These are phyloP conservation scores for Scyliorhinus canicula DNA, from an alignment of 2,797 vertebrate genomes.

Conservation along the genomic window DNA sequence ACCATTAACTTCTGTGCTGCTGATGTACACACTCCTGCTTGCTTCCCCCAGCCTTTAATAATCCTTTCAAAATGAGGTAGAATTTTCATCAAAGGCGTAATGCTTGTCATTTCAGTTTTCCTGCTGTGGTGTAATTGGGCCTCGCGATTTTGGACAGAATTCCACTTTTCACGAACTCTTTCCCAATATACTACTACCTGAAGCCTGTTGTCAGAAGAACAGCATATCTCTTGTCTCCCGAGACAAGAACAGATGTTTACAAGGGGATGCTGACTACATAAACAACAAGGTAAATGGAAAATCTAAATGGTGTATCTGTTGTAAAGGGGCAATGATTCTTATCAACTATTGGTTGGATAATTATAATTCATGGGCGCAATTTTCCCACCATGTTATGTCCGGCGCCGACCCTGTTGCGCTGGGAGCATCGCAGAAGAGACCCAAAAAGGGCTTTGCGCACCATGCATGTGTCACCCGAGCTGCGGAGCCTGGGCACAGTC, in stretches of 20 bases:
- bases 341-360: neutral
- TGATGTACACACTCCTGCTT: neutral
- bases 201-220: constrained; percentile 44
- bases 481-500: no score
- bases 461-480: no score
- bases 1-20: neutral
- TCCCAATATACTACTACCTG: constrained; percentile 43
- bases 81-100: neutral
- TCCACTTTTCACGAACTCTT: constrained; percentile 50
- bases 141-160: constrained; percentile 49
- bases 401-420: no score
- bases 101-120: constrained; percentile 48
- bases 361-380: no score
- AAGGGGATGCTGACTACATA: constrained; percentile 45
- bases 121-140: constrained; percentile 53
- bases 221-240: constrained; percentile 44
- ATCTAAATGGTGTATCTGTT: neutral
- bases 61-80: rapidly evolving
- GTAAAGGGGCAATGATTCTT: neutral
- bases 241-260: constrained; percentile 47
- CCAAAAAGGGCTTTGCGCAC: no score
- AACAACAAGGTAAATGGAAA: constrained; percentile 47
- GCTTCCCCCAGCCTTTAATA: rapidly evolving
- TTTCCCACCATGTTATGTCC: no score
- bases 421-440: no score